These are phyloP conservation scores for Microdon myrmicae DNA, from an alignment of 2,888 invertebrate species.

Conservation along the genomic window DNA sequence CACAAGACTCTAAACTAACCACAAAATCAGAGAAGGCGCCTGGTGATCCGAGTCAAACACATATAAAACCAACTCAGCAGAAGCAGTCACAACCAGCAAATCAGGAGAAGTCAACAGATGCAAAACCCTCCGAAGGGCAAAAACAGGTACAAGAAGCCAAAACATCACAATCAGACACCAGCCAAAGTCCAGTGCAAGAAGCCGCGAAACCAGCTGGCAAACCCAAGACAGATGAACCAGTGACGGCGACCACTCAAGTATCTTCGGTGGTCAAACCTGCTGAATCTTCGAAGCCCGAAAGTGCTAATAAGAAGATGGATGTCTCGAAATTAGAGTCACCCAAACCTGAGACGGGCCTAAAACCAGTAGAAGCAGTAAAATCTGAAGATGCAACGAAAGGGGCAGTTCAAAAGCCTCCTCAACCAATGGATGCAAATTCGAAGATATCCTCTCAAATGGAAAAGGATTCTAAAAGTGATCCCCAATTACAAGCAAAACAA, in stretches of 20 bases:
- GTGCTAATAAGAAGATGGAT: conserved; percentile 86
- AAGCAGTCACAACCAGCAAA: conserved; percentile 1
- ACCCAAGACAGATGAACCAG: conserved; percentile 62
- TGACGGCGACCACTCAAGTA: too few species aligned
- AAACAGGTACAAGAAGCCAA: conserved; percentile 1
- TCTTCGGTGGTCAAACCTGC: too few species aligned
- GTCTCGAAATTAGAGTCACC: conserved; percentile 64
- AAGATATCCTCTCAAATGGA: too few species aligned
- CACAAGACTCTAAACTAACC: background rate
- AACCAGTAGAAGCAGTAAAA: conserved; percentile 13
- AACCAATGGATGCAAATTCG: conserved; percentile 21
- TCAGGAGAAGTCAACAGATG: background rate
- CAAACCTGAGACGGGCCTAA: conserved; percentile 69
- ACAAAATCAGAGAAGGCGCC: background rate
- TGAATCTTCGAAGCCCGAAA: conserved; percentile 82
- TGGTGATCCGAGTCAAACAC: background rate
- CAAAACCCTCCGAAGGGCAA: background rate
- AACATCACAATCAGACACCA: background rate
- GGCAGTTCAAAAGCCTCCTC: conserved; percentile 87
- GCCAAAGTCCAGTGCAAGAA: background rate
- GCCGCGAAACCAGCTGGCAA: conserved; percentile 60
- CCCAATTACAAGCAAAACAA: too few species aligned
- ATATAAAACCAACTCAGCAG: background rate
- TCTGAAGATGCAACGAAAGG: conserved; percentile 69
- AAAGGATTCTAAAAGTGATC: too few species aligned